Evolutionary conservation across 1,140 invertebrate species (phyloP).

Genomic region (Procambarus virginalis): DNA sequence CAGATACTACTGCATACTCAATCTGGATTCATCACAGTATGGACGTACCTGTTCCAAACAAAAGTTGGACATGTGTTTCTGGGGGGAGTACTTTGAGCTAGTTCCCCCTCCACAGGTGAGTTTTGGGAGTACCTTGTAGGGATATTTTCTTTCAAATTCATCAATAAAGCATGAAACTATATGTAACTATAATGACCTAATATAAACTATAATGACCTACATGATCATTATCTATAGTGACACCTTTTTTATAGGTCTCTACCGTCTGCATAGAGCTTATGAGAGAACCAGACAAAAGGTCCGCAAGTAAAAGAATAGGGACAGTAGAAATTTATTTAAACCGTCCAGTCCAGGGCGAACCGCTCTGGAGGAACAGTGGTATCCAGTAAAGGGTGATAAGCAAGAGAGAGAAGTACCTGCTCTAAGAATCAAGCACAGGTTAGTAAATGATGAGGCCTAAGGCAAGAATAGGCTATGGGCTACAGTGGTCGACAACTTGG

Average conservation of each 20-base stretch:
- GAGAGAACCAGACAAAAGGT: constrained; percentile 78
- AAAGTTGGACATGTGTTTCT: constrained; percentile 94
- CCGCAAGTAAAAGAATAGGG: constrained; percentile 74
- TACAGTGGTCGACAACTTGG: too few relatives aligned
- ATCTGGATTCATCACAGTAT: constrained; percentile 90
- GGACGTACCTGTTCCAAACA: constrained; percentile 92
- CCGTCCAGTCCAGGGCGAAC: constrained; percentile 34
- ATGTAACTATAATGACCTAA: too few relatives aligned
- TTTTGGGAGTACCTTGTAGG: neutral
- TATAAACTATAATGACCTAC: too few relatives aligned
- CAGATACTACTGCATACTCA: constrained; percentile 92
- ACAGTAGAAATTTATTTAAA: constrained; percentile 40
- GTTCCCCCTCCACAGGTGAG: constrained; percentile 78
- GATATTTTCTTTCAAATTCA: too few relatives aligned
- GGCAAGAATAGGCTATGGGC: too few relatives aligned
- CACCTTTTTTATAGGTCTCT: constrained; percentile 75
- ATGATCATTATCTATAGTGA: neutral
- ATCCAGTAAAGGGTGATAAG: constrained; percentile 79
- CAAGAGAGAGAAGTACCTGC: constrained; percentile 70
- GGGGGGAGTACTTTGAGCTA: constrained; percentile 98
- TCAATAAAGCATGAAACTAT: too few relatives aligned
- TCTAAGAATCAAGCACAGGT: constrained; percentile 70
- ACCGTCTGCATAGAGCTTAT: constrained; percentile 90
- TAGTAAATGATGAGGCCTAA: neutral
- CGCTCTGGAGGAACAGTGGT: constrained; percentile 91